These are phyloP conservation scores for Monopterus albus DNA, from an alignment of 2,113 vertebrate genomes.

Conservation along the genomic window DNA sequence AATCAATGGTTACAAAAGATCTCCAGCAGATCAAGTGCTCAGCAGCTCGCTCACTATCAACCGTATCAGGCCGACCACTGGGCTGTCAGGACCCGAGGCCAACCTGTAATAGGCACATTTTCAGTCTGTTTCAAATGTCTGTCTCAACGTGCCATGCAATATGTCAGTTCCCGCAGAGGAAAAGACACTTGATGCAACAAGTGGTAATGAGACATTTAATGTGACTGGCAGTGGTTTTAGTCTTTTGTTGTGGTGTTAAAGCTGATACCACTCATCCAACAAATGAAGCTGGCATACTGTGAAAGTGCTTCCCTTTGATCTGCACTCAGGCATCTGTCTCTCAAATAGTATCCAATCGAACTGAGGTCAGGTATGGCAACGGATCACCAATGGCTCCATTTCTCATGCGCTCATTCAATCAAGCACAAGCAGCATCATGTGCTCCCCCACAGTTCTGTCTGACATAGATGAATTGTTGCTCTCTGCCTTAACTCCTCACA, in stretches of 20 bases:
- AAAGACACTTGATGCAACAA: slow-evolving; percentile 14
- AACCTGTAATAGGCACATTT: neutral
- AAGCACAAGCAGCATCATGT: slow-evolving; percentile 11
- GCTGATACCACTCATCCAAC: neutral
- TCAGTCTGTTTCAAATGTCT: neutral
- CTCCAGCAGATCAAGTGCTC: neutral
- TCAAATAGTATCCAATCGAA: slow-evolving; percentile 17
- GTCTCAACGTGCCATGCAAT: neutral
- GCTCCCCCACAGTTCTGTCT: slow-evolving; percentile 50
- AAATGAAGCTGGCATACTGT: slow-evolving; percentile 24
- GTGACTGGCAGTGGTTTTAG: neutral
- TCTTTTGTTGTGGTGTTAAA: slow-evolving; percentile 21
- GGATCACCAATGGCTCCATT: slow-evolving; percentile 26
- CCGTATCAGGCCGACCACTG: neutral
- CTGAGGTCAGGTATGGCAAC: slow-evolving; percentile 12
- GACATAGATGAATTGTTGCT: slow-evolving; percentile 61
- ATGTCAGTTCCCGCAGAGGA: neutral
- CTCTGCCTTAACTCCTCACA: slow-evolving; percentile 19
- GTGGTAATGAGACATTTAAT: slow-evolving; percentile 28
- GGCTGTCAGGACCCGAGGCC: neutral
- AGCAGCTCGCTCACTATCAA: neutral
- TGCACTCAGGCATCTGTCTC: slow-evolving; percentile 13
- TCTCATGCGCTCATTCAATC: slow-evolving; percentile 39
- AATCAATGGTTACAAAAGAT: neutral
- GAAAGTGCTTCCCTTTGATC: slow-evolving; percentile 37